phyloP scores from a whole-genome alignment of 2,113 vertebrate genomes.

The Paratilapia polleni region DNA sequence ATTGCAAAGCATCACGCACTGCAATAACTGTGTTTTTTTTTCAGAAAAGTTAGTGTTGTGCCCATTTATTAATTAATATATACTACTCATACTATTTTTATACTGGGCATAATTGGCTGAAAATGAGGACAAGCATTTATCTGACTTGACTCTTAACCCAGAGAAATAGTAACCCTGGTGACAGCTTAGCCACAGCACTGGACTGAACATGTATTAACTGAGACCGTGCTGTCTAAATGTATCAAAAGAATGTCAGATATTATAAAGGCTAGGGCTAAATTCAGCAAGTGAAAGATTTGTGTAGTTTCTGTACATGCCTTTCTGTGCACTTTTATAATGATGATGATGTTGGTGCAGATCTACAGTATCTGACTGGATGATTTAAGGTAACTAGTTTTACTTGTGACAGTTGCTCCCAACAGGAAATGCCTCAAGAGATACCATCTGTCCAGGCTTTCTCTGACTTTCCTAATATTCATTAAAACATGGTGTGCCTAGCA shows the following conservation, averaged over 20 bases:
- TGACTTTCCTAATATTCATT: constrained; percentile 66
- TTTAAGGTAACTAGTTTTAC: constrained; percentile 61
- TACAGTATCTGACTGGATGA: constrained; percentile 29
- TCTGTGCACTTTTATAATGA: constrained; percentile 22
- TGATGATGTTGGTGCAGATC: neutral
- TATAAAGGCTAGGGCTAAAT: neutral
- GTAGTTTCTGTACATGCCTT: neutral
- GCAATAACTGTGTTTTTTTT: neutral
- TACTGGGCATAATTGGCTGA: neutral
- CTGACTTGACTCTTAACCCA: neutral
- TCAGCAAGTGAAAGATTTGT: neutral
- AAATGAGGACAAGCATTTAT: neutral
- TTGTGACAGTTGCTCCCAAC: constrained; percentile 65
- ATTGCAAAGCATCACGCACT: neutral
- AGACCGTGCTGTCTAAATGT: constrained; percentile 14
- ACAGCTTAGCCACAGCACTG: neutral
- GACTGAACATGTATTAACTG: neutral
- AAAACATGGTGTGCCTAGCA: constrained; percentile 38
- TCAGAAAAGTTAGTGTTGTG: neutral
- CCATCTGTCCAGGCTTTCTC: constrained; percentile 66
- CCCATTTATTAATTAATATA: neutral
- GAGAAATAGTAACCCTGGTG: neutral
- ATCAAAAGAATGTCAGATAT: constrained; percentile 19
- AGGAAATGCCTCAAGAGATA: constrained; percentile 67
- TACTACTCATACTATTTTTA: neutral